These are phyloP conservation scores for Alethe diademata DNA, from an alignment of 2,113 vertebrate genomes.

Conservation along the genomic window DNA sequence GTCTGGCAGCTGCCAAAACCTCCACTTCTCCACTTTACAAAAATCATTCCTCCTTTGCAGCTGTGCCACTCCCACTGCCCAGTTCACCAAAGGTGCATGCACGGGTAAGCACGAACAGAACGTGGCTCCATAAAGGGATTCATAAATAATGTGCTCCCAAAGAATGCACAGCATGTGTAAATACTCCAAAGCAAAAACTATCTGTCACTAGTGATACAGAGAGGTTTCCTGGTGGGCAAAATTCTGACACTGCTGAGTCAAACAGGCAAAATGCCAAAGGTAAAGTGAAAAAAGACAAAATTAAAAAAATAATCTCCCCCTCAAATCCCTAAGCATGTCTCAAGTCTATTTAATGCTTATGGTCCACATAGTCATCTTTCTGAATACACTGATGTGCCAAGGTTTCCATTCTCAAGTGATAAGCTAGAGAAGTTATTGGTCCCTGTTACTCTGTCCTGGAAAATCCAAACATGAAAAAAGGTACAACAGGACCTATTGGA, in stretches of 20 bases:
- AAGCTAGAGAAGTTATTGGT: background rate
- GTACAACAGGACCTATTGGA: background rate
- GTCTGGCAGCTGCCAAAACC: background rate
- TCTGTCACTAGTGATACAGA: background rate
- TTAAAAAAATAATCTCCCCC: background rate
- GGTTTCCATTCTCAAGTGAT: background rate
- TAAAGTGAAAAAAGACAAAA: background rate
- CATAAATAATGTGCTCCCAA: background rate
- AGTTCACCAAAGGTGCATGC: rapidly evolving
- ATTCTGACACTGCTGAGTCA: background rate
- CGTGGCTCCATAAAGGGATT: background rate
- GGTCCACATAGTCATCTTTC: background rate
- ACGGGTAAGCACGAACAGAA: background rate
- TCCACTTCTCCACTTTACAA: background rate
- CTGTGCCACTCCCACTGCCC: rapidly evolving
- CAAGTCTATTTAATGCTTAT: background rate
- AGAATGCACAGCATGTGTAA: conserved; percentile 1
- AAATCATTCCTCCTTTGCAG: background rate
- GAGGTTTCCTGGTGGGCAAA: background rate
- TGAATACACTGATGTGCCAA: background rate
- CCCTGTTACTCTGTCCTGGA: background rate
- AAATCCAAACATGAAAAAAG: background rate
- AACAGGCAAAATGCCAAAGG: background rate
- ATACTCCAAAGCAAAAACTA: conserved; percentile 4
- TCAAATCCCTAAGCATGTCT: background rate